Evolutionary conservation across 2,888 invertebrate genomes (phyloP).

Genomic region (Catonia carolina): DNA sequence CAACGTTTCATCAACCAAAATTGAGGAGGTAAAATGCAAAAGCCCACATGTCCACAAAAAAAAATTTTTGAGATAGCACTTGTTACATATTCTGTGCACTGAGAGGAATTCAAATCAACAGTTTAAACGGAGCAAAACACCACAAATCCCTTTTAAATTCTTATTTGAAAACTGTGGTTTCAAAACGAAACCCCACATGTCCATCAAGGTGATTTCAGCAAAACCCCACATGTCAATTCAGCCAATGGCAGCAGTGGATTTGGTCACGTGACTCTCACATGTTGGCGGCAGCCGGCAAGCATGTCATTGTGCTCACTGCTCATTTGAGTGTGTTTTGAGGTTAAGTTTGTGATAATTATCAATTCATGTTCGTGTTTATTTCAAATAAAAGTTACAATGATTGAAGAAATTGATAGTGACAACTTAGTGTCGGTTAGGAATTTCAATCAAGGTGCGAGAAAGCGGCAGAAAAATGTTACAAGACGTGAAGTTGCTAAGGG

Average conservation of each 20-base stretch:
- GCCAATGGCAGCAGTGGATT: conserved; percentile 17
- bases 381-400: background rate
- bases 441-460: background rate
- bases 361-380: background rate
- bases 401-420: conserved; percentile 1
- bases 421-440: background rate
- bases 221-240: conserved; percentile 18
- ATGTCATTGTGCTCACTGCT: conserved; percentile 3
- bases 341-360: background rate
- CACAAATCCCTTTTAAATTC: conserved; percentile 4
- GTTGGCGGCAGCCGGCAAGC: conserved; percentile 1
- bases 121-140: conserved; percentile 12
- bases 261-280: conserved; percentile 14
- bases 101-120: conserved; percentile 5
- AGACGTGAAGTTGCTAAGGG: background rate
- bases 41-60: conserved; percentile 3
- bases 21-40: background rate
- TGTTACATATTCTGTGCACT: conserved; percentile 6
- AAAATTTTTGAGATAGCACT: conserved; percentile 6
- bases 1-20: too few species aligned
- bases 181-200: conserved; percentile 17
- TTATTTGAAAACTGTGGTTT: conserved; percentile 8
- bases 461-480: conserved; percentile 5
- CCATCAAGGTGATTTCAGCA: conserved; percentile 14
- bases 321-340: conserved; percentile 5